phyloP scores from a whole-genome alignment of 2,113 vertebrate species.

The Daboia siamensis region DNA sequence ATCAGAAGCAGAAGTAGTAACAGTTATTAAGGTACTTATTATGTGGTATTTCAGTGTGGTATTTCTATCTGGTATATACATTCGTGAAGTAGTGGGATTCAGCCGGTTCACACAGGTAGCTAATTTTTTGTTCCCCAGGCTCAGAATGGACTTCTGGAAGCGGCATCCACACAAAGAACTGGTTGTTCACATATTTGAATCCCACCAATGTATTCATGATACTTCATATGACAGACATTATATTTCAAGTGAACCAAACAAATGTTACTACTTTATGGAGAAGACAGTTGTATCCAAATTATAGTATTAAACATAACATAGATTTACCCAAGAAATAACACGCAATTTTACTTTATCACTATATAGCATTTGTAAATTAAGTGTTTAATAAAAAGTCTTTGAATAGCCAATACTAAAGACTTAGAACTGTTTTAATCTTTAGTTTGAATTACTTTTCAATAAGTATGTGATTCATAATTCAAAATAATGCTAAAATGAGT shows the following conservation, averaged over 20 bases:
- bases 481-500: neutral
- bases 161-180: too few relatives aligned
- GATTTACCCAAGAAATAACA: neutral
- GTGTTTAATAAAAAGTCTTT: neutral
- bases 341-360: neutral
- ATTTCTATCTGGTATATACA: constrained; percentile 6
- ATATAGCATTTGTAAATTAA: neutral
- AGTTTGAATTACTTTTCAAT: constrained; percentile 30
- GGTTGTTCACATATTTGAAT: too few relatives aligned
- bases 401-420: constrained; percentile 15
- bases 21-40: constrained; percentile 19
- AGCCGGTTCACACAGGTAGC: too few relatives aligned
- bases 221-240: neutral
- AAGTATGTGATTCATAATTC: constrained; percentile 13
- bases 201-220: too few relatives aligned
- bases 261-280: neutral
- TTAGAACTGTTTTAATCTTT: constrained; percentile 18
- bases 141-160: too few relatives aligned
- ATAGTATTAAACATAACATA: neutral
- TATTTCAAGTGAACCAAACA: neutral
- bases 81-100: too few relatives aligned
- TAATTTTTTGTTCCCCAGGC: too few relatives aligned
- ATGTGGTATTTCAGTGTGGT: neutral
- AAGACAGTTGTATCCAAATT: neutral
- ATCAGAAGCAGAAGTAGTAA: constrained; percentile 22